Base-by-base conservation (phyloP, 2,797 vertebrate genomes). In the Danionella dracula region DNA sequence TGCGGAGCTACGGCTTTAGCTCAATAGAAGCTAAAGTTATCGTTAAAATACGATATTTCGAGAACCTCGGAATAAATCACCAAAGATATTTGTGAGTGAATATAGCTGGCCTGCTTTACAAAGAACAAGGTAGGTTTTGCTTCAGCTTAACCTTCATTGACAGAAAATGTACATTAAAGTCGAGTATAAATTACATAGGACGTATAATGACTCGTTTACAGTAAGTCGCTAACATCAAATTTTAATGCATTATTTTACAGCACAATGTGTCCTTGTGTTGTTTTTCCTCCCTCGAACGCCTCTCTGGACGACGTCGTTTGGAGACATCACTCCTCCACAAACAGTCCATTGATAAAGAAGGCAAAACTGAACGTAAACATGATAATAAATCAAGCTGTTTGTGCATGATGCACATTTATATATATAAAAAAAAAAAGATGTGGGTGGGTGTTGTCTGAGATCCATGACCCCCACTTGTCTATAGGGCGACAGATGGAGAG, bases 401-500 rank as follows among this genome's bases (percentile, higher is more conserved):
- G 5, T 34, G n/a, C 5, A n/a, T 37, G n/a, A 48, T 6, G 15
- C 37, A 34, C 2, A 49, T 49, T 8, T 20, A 38, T 53, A 27
- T 66, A 38, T 9, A 4, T 4, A 17, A 9, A 34, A 57, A 58
- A 16, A 32, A 27, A 27, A 27, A 27, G 23, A 3, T 27, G 23
- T 6, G n/a, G n/a, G 5, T 35, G 21, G 40, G 13, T 19, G 49
- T 66, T 40, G 44, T 66, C 57, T 44, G n/a, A 41, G 48, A 31
- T 21, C 13, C 29, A 49, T 57, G 51, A 42, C 54, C 50, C 56
- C 34, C 54, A 54, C 23, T n/a, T 38, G 16, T 3, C 54, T 31
- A 7, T 8, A 48, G 4, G 19, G 38, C 42, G 35, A 58, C 64
- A 66, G 64, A 66, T 66, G 64, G 42, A 49, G 9, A 4, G 5